Evolutionary conservation across 2,888 invertebrate genomes (phyloP).

Genomic region (Lutraria lutraria): DNA sequence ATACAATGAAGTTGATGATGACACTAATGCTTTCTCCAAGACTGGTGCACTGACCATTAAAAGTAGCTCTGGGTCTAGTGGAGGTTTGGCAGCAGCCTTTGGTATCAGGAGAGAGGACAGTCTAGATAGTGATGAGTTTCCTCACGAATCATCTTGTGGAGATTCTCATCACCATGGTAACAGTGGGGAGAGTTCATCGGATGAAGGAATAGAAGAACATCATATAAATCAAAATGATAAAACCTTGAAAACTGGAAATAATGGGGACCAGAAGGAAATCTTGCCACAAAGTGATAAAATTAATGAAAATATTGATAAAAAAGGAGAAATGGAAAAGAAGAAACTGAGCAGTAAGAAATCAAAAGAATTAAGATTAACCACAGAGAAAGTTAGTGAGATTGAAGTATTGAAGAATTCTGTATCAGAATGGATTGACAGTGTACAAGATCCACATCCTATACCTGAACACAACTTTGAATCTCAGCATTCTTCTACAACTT

Average conservation of each 20-base stretch:
- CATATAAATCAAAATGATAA: constrained; percentile 44
- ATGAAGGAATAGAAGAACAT: constrained; percentile 59
- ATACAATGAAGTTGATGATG: constrained; percentile 78
- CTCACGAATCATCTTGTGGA: constrained; percentile 64
- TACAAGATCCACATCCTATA: constrained; percentile 53
- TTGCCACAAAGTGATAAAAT: constrained; percentile 15
- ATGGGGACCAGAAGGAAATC: constrained; percentile 27
- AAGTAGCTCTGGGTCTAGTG: constrained; percentile 85
- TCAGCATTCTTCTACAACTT: neutral
- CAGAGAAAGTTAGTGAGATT: constrained; percentile 69
- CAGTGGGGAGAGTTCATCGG: constrained; percentile 67
- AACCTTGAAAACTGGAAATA: constrained; percentile 45
- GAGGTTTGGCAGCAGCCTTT: constrained; percentile 83
- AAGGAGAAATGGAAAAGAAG: constrained; percentile 49
- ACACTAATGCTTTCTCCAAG: constrained; percentile 84
- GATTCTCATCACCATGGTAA: constrained; percentile 71
- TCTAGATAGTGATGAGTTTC: constrained; percentile 80
- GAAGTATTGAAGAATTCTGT: constrained; percentile 68
- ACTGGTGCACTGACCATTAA: constrained; percentile 86
- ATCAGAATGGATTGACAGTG: constrained; percentile 69
- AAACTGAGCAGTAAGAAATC: constrained; percentile 55
- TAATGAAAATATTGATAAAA: constrained; percentile 35
- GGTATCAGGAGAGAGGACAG: constrained; percentile 82
- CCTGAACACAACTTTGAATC: constrained; percentile 54
- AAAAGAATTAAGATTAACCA: constrained; percentile 63